phyloP scores from a whole-genome alignment of 1,140 invertebrate genomes.

The Chlorops oryzae region DNA sequence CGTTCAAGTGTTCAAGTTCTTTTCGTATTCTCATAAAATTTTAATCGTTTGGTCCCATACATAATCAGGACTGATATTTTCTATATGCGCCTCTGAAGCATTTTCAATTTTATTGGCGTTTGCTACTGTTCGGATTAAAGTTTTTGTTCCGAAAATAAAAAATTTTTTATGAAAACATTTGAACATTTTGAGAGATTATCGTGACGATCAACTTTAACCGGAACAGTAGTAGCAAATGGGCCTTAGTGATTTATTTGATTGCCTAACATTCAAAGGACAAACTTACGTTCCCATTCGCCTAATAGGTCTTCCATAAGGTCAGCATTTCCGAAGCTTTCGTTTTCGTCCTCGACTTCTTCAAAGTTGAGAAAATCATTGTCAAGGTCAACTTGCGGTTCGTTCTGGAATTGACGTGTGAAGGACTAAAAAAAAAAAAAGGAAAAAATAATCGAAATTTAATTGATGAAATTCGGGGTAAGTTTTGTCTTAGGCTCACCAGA shows the following conservation, averaged over 20 bases:
- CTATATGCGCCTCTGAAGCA: no score
- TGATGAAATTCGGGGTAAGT: slow-evolving; percentile 9
- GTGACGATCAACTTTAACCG: no score
- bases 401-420: slow-evolving; percentile 76
- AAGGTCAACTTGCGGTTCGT: slow-evolving; percentile 57
- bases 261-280: slow-evolving; percentile 5
- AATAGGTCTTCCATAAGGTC: slow-evolving; percentile 35
- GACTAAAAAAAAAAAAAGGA: slow-evolving; percentile 54
- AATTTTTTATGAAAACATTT: no score
- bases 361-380: slow-evolving; percentile 40
- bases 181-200: no score
- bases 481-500: slow-evolving; percentile 57
- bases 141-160: no score
- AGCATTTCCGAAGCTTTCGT: slow-evolving; percentile 39
- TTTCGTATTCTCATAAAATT: no score
- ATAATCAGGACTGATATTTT: no score
- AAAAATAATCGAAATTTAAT: slow-evolving; percentile 19
- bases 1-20: no score
- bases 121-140: no score
- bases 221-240: background rate
- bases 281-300: slow-evolving; percentile 14
- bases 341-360: slow-evolving; percentile 38
- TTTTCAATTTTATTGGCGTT: no score
- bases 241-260: background rate
- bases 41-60: no score